Base-by-base conservation (phyloP, 92 coral and sea anemone genomes). In the Muricea muricata region DNA sequence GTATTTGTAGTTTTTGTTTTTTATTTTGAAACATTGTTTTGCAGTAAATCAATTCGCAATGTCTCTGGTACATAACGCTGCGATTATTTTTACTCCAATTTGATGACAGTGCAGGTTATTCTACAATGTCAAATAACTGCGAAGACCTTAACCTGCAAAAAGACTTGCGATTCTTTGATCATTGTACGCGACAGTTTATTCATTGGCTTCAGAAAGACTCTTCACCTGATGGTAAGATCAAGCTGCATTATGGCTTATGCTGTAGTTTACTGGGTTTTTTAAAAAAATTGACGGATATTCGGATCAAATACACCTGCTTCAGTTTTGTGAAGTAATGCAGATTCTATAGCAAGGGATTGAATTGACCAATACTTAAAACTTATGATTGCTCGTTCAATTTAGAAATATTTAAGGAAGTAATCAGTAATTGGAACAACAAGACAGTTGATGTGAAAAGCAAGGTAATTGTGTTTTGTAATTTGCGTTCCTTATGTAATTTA, bases 401-500 rank as follows among this genome's bases (percentile, higher is more conserved):
- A 71, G 78, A 71, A 71, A 46, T 71, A 7, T 21, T 71, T 4
- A 71, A 71, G 42, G 78, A 71, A 13, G 78, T 71, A 14, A 32
- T 71, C 33, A 18, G 29, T 6, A 71, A 71, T 30, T 30, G 29
- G 78, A 71, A 37, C 12, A 71, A n/a, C 55, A 40, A 71, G 14
- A 40, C 29, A 46, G 52, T 14, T 7, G 28, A 71, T 37, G 29
- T 71, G 18, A 37, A 40, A 20, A 40, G 18, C 28, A 37, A 71
- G 78, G 78, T 71, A 71, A 52, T 52, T 45, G 9, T 1, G 50
- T 45, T 45, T 5, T 39, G 6, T 39, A 39, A n/a, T n/a, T n/a
- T n/a, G n/a, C n/a, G n/a, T n/a, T n/a, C n/a, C n/a, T n/a, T n/a
- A n/a, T n/a, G n/a, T n/a, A n/a, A n/a, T n/a, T n/a, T n/a, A n/a